Conservation (phyloP, 2,113 vertebrate genomes). For the Embiotoca jacksoni region DNA sequence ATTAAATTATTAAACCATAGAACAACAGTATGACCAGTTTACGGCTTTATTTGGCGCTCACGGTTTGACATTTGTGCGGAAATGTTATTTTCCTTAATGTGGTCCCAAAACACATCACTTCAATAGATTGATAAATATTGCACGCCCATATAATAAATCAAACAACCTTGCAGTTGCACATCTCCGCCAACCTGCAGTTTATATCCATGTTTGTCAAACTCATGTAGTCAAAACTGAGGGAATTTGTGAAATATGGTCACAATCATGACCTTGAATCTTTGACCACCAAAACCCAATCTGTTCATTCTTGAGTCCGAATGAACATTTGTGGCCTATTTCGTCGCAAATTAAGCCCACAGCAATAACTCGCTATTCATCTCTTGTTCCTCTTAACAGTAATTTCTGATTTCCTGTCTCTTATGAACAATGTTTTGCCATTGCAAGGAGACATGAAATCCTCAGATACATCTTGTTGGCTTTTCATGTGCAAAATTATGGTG, state of each 20-base stretch:
- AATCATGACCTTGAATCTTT: too few relatives aligned
- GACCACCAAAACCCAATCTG: too few relatives aligned
- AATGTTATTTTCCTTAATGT: slow-evolving; percentile 2
- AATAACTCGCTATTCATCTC: neutral
- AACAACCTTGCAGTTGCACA: slow-evolving; percentile 31
- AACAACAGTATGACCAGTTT: neutral
- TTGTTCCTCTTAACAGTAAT: neutral
- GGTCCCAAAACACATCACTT: slow-evolving; percentile 29
- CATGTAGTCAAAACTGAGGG: too few relatives aligned
- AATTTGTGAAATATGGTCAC: too few relatives aligned
- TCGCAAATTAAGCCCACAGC: too few relatives aligned
- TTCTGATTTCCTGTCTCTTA: slow-evolving; percentile 18
- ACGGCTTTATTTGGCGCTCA: neutral
- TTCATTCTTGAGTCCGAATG: too few relatives aligned
- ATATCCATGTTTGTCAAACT: too few relatives aligned
- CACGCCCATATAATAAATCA: slow-evolving; percentile 46
- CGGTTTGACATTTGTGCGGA: neutral
- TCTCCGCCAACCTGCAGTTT: slow-evolving; percentile 11
- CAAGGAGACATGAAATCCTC: neutral
- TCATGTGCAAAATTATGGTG: neutral
- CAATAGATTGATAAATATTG: slow-evolving; percentile 25
- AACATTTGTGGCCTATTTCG: too few relatives aligned
- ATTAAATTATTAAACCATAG: neutral
- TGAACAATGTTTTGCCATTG: slow-evolving; percentile 1
- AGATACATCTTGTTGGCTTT: slow-evolving; percentile 1